Evolutionary conservation across 2,113 vertebrate species (phyloP).

Genomic region (Chionodraco myersi): DNA sequence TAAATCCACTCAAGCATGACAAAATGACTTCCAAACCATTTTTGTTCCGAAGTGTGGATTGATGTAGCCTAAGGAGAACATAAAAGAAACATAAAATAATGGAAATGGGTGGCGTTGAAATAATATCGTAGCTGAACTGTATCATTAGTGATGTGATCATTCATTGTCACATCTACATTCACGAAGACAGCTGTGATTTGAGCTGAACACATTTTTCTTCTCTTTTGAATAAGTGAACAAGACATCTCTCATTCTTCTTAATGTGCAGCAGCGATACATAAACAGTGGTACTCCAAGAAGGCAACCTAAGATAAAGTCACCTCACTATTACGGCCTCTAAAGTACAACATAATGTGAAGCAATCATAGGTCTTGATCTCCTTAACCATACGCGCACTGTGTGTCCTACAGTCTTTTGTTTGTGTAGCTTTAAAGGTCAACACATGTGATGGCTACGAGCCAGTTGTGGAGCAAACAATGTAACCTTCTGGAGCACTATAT

Average conservation of each 20-base stretch:
- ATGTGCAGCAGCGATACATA: not conserved
- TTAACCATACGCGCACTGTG: not conserved
- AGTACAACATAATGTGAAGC: not conserved
- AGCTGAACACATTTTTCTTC: not conserved
- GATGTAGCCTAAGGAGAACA: not conserved
- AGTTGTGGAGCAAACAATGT: constrained; percentile 36
- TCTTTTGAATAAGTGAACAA: not conserved
- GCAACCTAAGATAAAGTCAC: not conserved
- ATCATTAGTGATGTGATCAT: not conserved
- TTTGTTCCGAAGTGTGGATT: not conserved
- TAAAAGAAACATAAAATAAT: too few relatives aligned
- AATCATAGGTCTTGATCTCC: not conserved
- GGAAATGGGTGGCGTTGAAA: not conserved
- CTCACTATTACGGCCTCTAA: not conserved
- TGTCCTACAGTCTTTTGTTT: constrained; percentile 23
- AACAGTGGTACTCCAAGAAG: not conserved
- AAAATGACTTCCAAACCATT: too few relatives aligned
- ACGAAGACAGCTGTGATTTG: not conserved
- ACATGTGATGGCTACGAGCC: constrained; percentile 18
- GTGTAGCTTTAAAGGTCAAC: constrained; percentile 39
- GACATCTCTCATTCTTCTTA: not conserved
- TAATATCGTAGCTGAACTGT: not conserved
- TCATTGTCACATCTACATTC: constrained; percentile 9
- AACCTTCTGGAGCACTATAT: constrained; percentile 23
- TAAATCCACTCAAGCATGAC: too few relatives aligned